Evolutionary conservation across 92 coral and sea anemone species (phyloP), one percentile per base, ranked within the genome.

Genomic region (Palythoa grandiflora): DNA sequence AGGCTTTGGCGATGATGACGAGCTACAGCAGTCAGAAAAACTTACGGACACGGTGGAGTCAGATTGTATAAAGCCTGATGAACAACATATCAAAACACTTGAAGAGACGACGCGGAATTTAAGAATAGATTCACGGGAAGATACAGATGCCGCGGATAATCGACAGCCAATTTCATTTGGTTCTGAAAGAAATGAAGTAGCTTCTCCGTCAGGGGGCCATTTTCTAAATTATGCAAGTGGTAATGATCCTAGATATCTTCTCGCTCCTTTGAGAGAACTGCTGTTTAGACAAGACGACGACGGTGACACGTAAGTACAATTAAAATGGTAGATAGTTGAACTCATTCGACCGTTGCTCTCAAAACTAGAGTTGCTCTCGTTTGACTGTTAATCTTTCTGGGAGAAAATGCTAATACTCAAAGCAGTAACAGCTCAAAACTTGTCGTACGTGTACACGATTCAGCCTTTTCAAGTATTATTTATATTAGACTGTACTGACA

Each of bases 231-330:
- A 88, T 74, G 98, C 98, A 6, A 93, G 85, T 80, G 14, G 90
- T 10, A 93, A 92, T 71, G 96, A 96, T 84, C 92, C 91, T 2
- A 91, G 96, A 47, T 95, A 92, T 76, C 81, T 96, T 21, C 95
- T 95, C 20, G 97, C 94, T 88, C 98, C 96, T 19, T 38, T 88
- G 17, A 92, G 96, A 47, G 61, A 60, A 17, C 65, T 81, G 17
- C 87, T 96, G 5, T 79, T 89, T 66, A 16, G 60, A 4, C 97
- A 87, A 84, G 96, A 96, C 88, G 98, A 95, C 28, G 99, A 96
- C 59, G 99, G 99, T 57, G 99, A 96, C 73, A 96, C 99, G 99
- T 96, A 95, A 92, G 99, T 90, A 68, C 36, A 11, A 39, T 38
- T 20, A 17, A 3, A 17, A 17, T 17, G 35, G 35, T 17, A 3